Evolutionary conservation across 2,113 vertebrate genomes (phyloP).

Genomic region (Campylorhamphus procurvoides): DNA sequence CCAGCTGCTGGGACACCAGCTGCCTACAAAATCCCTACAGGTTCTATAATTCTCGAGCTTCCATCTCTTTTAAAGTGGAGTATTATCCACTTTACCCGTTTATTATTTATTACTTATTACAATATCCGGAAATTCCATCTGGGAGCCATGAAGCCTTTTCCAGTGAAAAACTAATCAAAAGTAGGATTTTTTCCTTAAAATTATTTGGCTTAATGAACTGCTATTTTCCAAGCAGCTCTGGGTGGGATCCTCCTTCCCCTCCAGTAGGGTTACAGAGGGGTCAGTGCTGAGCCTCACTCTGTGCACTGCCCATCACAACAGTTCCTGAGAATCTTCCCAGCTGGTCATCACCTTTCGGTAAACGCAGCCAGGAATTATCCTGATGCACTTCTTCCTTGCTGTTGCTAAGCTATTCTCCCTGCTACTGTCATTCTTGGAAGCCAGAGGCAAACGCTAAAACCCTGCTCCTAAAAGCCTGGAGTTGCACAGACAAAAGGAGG

Average conservation of each 20-base stretch:
- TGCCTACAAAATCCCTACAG: background rate
- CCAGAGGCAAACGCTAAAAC: background rate
- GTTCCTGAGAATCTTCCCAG: background rate
- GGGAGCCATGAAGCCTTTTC: background rate
- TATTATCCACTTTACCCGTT: background rate
- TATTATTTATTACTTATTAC: background rate
- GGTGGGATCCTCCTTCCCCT: background rate
- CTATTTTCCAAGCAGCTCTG: background rate
- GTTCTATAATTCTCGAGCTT: background rate
- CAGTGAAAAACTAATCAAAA: background rate
- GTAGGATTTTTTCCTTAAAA: background rate
- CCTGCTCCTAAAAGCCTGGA: background rate
- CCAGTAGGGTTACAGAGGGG: background rate
- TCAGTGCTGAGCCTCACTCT: background rate
- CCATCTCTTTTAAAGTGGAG: background rate
- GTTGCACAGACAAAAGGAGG: background rate
- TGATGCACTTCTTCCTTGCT: background rate
- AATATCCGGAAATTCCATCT: background rate
- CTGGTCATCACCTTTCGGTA: background rate
- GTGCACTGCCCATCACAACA: background rate
- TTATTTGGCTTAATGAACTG: background rate
- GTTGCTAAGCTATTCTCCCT: background rate
- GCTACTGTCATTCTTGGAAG: background rate
- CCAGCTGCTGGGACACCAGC: background rate
- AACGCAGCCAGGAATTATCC: background rate